A percentile compares a stretch with the other conserved stretches of the same genome.
These are phyloP conservation scores for Aythya baeri DNA, from an alignment of 2,113 vertebrate species.

Conservation along the genomic window DNA sequence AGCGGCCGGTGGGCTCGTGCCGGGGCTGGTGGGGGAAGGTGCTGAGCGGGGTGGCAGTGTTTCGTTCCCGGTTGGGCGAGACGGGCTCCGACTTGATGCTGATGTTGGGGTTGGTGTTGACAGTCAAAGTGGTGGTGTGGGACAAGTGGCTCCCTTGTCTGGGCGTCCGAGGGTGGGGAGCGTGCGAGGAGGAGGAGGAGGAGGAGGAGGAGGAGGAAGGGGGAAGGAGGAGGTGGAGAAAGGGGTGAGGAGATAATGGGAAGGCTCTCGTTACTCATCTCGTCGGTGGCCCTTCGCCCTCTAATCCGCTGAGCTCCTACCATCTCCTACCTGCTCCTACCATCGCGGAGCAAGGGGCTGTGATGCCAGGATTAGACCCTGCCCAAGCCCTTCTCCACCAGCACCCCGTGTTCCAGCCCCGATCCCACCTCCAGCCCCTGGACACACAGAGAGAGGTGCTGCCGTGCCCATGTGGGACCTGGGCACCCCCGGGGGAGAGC, in stretches of 20 bases:
- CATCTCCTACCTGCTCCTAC: not conserved
- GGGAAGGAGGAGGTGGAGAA: not conserved
- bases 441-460: rapidly evolving
- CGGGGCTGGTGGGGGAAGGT: constrained; percentile 82
- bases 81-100: constrained; percentile 97
- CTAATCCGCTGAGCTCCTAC: not conserved
- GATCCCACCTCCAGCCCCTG: rapidly evolving
- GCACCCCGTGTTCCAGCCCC: rapidly evolving
- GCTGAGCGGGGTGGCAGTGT: constrained; percentile 84
- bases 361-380: rapidly evolving
- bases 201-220: not conserved
- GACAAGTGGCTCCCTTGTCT: constrained; percentile 90
- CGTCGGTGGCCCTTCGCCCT: not conserved
- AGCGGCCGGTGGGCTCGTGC: constrained; percentile 85
- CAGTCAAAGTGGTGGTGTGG: constrained; percentile 91
- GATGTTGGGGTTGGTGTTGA: constrained; percentile 91
- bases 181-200: not conserved
- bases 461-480: too few relatives aligned
- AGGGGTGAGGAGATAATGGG: not conserved
- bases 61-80: constrained; percentile 91
- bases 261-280: constrained; percentile 14
- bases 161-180: not conserved
- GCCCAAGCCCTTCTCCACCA: not conserved
- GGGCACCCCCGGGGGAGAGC: too few relatives aligned
- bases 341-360: rapidly evolving